A percentile compares a stretch with the other conserved stretches of the same genome.
These are phyloP conservation scores for Panzeria rudis DNA, from an alignment of 2,888 invertebrate genomes.

Conservation along the genomic window DNA sequence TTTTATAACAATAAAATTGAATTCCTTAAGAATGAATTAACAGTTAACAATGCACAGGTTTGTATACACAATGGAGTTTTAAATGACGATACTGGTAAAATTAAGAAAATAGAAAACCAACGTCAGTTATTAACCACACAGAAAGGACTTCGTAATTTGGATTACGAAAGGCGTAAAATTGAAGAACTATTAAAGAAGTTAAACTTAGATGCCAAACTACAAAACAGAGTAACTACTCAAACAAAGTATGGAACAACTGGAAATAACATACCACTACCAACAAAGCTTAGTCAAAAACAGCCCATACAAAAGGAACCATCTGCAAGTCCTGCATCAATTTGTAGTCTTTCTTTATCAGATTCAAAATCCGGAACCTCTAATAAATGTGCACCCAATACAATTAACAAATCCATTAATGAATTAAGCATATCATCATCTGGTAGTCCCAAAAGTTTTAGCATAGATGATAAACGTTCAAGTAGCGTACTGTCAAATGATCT, in stretches of 20 bases:
- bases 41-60: not conserved
- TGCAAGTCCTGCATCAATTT: constrained; percentile 83
- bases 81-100: constrained; percentile 88
- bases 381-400: constrained; percentile 76
- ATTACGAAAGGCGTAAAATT: constrained; percentile 92
- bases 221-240: not conserved
- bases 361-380: constrained; percentile 80
- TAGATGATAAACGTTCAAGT: constrained; percentile 77
- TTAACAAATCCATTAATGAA: constrained; percentile 74
- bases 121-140: constrained; percentile 93
- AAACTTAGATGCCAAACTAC: constrained; percentile 12
- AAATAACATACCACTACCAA: not conserved
- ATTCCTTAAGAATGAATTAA: constrained; percentile 48
- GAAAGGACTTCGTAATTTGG: constrained; percentile 94
- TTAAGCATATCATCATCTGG: constrained; percentile 57
- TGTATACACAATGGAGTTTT: constrained; percentile 92
- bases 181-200: constrained; percentile 89
- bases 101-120: constrained; percentile 95
- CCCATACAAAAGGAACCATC: constrained; percentile 84
- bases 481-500: constrained; percentile 81
- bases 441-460: constrained; percentile 49
- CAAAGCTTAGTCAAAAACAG: not conserved
- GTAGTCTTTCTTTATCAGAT: constrained; percentile 80
- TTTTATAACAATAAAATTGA: constrained; percentile 82
- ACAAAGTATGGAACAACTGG: not conserved